These are phyloP conservation scores for Cololabis saira DNA, from an alignment of 2,113 vertebrate species.

Conservation along the genomic window DNA sequence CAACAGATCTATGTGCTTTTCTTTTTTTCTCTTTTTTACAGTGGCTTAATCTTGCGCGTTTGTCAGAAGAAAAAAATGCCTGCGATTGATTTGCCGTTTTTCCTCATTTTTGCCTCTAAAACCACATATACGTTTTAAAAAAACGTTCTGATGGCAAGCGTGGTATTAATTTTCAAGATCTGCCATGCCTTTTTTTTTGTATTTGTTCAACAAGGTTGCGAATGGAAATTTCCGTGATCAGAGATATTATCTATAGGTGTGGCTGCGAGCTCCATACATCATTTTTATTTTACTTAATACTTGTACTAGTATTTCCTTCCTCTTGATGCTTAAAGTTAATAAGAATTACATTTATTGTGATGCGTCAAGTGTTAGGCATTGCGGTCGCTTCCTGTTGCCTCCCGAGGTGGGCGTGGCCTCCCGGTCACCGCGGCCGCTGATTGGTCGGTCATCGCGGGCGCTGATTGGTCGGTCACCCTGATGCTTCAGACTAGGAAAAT, in stretches of 20 bases:
- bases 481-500: slow-evolving; percentile 68
- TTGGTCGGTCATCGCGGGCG: slow-evolving; percentile 39
- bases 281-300: no score
- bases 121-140: no score
- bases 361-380: background rate
- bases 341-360: background rate
- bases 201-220: no score
- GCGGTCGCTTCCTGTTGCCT: slow-evolving; percentile 65
- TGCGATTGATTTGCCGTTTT: background rate
- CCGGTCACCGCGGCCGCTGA: slow-evolving; percentile 25
- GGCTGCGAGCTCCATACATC: no score
- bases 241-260: no score
- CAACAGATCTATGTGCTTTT: background rate
- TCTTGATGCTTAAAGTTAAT: no score
- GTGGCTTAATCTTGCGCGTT: background rate
- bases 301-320: no score
- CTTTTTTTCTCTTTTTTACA: background rate
- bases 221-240: no score
- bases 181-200: no score
- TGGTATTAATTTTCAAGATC: no score
- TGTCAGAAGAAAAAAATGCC: background rate
- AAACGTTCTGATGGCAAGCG: no score
- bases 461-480: slow-evolving; percentile 57
- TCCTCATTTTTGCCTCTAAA: background rate
- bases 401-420: slow-evolving; percentile 59